Evolutionary conservation across 2,888 invertebrate species (phyloP).

Genomic region (Ichneumon xanthorius): DNA sequence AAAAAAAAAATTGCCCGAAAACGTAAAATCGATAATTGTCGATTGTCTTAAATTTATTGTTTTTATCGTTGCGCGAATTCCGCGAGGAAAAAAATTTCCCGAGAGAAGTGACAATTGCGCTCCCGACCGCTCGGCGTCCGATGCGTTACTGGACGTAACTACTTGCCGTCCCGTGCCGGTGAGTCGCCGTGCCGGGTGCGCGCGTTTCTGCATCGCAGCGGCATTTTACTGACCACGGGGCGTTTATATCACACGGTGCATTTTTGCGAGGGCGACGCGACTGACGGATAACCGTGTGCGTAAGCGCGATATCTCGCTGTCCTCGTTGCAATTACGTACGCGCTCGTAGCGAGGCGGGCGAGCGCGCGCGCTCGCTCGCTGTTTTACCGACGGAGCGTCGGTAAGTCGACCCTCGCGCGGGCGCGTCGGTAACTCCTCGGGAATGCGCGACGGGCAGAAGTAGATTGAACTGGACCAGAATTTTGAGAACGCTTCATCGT

Average conservation of each 20-base stretch:
- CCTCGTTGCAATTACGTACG: slow-evolving; percentile 23
- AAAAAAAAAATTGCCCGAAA: too few relatives aligned
- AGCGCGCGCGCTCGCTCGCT: not conserved
- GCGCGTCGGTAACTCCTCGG: too few relatives aligned
- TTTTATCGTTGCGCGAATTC: too few relatives aligned
- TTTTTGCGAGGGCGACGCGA: slow-evolving; percentile 16
- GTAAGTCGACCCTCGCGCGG: not conserved
- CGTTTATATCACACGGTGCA: slow-evolving; percentile 26
- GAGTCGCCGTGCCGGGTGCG: slow-evolving; percentile 25
- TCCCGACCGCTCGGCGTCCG: slow-evolving; percentile 55
- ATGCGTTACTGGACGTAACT: slow-evolving; percentile 62
- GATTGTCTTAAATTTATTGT: too few relatives aligned
- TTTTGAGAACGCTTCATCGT: too few relatives aligned
- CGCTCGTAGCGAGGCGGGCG: too few relatives aligned
- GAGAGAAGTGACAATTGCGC: slow-evolving; percentile 22
- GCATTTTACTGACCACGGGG: slow-evolving; percentile 25
- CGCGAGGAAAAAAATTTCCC: not conserved
- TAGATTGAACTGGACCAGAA: too few relatives aligned
- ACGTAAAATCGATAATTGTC: too few relatives aligned
- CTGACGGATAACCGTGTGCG: slow-evolving; percentile 9
- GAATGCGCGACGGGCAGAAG: too few relatives aligned
- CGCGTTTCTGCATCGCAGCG: slow-evolving; percentile 4
- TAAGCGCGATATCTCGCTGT: slow-evolving; percentile 22
- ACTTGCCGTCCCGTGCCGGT: slow-evolving; percentile 51
- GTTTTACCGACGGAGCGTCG: too few relatives aligned